Evolutionary conservation across 2,888 invertebrate species (phyloP), one percentile per base, ranked within the genome.

Genomic region (Melanotus villosus): DNA sequence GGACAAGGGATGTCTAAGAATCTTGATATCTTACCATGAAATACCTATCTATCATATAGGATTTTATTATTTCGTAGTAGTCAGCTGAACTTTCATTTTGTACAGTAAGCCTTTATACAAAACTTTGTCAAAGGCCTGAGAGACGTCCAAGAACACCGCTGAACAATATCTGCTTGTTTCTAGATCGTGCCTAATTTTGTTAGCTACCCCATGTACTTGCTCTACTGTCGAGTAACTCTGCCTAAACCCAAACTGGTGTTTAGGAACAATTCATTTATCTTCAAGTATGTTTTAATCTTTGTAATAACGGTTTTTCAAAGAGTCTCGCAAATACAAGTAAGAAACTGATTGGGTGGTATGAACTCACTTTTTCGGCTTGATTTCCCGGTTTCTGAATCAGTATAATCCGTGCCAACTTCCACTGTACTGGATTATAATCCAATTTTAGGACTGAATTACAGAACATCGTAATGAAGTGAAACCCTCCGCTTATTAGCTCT

Each of bases 211-310:
- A 50, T 63, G 34, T 3, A 62, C 14, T 36, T 60, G 59, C 32
- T 47, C 59, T 5, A 30, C 32, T 30, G 45, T 47, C 12, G 21
- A 36, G 14, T 62, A 38, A 32, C 32, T 50, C 3, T 23, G 12
- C 38, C 52, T 19, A n/a, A 62, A 62, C 1, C 62, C 52, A 62
- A 62, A 52, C 50, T 50, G 62, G 16, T 62, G 62, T 19, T 50
- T 62, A 0, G 52, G 52, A 62, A 62, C 32, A 2, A 62, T 18
- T 36, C 21, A 23, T 50, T 52, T 50, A 6, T 10, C 50, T 52
- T 38, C 38, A 14, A 62, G 45, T 18, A 30, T 59, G 43, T 43
- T 16, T 9, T 43, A 59, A n/a, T 16, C 58, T 23, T 59, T 59
- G 41, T 16, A 59, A n/a, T 12, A 59, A 26, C 1, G 43, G 36